phyloP scores from a whole-genome alignment of 1,140 invertebrate genomes.

The Chelonus insularis region DNA sequence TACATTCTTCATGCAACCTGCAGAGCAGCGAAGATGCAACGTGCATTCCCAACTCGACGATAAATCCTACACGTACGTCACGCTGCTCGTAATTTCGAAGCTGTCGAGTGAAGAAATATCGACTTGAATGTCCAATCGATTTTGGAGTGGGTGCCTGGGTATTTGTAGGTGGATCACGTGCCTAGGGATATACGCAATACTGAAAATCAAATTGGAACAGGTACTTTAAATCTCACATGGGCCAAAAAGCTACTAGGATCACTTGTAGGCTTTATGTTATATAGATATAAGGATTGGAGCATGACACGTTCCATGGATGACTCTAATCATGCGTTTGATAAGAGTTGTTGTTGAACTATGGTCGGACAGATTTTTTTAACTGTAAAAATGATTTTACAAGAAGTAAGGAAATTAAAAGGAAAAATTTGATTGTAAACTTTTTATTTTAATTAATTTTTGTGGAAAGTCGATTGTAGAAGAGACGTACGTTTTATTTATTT shows the following conservation, averaged over 20 bases:
- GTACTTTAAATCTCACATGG: not conserved
- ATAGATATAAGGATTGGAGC: too few relatives aligned
- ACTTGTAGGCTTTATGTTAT: too few relatives aligned
- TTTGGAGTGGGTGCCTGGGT: slow-evolving; percentile 7
- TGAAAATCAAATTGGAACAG: slow-evolving; percentile 1
- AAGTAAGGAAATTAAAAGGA: too few relatives aligned
- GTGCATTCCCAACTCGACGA: slow-evolving; percentile 4
- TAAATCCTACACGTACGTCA: slow-evolving; percentile 13
- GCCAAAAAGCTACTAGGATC: not conserved
- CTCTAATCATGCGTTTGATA: not conserved
- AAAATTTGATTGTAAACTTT: too few relatives aligned
- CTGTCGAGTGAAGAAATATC: slow-evolving; percentile 19
- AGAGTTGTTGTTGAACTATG: too few relatives aligned
- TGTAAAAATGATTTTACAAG: too few relatives aligned
- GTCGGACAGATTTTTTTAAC: too few relatives aligned
- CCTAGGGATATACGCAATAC: not conserved
- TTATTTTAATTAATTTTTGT: too few relatives aligned
- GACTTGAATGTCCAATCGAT: slow-evolving; percentile 21
- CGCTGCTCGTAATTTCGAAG: slow-evolving; percentile 9
- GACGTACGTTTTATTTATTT: too few relatives aligned
- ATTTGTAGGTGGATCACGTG: slow-evolving; percentile 16
- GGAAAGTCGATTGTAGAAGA: too few relatives aligned
- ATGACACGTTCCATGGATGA: not conserved
- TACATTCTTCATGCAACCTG: not conserved
- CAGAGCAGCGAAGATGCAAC: not conserved